Conservation (phyloP, 30 jellyfish, hydroid and myxozoan genomes). For the Pelagia noctiluca region DNA sequence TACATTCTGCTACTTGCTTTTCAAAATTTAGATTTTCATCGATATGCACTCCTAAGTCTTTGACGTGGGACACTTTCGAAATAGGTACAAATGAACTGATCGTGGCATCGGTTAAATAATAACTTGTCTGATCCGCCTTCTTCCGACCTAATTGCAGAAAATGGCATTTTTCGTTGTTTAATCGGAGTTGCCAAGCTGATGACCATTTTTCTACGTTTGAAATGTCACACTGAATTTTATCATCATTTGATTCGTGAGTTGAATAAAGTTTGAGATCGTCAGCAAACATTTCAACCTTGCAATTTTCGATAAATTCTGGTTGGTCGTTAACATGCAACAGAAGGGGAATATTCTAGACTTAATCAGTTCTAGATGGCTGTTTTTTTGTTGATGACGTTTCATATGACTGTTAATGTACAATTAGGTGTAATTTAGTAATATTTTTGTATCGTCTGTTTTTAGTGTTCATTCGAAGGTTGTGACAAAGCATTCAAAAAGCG, state of each 20-base stretch:
- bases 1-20: too few species aligned
- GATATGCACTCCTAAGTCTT: too few species aligned
- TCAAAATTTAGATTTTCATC: too few species aligned
- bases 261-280: constrained; percentile 13
- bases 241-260: neutral
- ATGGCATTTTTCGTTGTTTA: too few species aligned
- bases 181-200: constrained; percentile 1
- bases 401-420: neutral
- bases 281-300: neutral
- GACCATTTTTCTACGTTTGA: constrained; percentile 14
- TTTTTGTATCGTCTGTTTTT: neutral
- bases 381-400: constrained; percentile 4
- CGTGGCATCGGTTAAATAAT: too few species aligned
- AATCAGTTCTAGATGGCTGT: too few species aligned
- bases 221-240: neutral
- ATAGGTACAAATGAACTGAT: too few species aligned
- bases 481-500: constrained; percentile 42
- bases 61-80: too few species aligned
- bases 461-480: constrained; percentile 56
- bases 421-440: neutral
- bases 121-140: too few species aligned
- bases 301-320: neutral
- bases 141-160: too few species aligned
- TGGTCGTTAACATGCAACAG: neutral
- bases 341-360: neutral